A percentile compares a stretch with the other conserved stretches of the same genome.
Evolutionary conservation across 1,140 invertebrate species (phyloP).

Genomic region (Tetragnatha versicolor): DNA sequence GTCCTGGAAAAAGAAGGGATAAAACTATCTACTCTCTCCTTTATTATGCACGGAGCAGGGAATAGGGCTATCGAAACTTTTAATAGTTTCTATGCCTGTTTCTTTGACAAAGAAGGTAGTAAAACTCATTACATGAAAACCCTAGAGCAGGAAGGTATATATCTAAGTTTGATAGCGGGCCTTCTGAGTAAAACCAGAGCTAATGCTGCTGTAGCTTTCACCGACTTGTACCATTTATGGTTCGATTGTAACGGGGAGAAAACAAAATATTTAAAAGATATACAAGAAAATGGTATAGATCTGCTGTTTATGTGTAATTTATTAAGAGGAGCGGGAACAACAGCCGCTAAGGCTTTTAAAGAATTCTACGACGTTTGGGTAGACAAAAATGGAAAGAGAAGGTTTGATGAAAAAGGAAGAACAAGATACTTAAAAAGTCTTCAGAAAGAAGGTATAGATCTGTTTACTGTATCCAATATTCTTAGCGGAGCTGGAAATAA

Average conservation of each 20-base stretch:
- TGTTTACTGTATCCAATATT: too few relatives aligned
- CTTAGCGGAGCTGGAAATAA: too few relatives aligned
- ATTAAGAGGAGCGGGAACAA: not conserved
- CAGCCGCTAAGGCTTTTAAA: constrained; percentile 1
- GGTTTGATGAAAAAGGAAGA: too few relatives aligned
- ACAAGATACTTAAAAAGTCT: constrained; percentile 6
- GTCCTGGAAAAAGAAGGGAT: not conserved
- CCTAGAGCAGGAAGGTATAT: not conserved
- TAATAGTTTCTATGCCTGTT: not conserved
- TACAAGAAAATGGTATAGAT: not conserved
- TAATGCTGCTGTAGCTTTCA: not conserved
- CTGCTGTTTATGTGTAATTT: not conserved
- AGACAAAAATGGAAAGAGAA: not conserved
- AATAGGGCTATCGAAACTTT: not conserved
- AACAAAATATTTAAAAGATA: constrained; percentile 6
- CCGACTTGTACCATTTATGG: constrained; percentile 11
- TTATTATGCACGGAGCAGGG: not conserved
- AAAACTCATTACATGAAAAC: not conserved
- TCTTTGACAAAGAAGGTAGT: not conserved
- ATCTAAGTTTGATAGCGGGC: not conserved
- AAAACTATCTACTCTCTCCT: not conserved
- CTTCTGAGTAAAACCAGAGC: not conserved
- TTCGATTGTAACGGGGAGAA: not conserved
- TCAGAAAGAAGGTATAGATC: not conserved
- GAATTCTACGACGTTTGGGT: not conserved